Evolutionary conservation across 2,113 vertebrate genomes (phyloP), one percentile per base, ranked within the genome.

Genomic region (Sporophila hypoxantha): DNA sequence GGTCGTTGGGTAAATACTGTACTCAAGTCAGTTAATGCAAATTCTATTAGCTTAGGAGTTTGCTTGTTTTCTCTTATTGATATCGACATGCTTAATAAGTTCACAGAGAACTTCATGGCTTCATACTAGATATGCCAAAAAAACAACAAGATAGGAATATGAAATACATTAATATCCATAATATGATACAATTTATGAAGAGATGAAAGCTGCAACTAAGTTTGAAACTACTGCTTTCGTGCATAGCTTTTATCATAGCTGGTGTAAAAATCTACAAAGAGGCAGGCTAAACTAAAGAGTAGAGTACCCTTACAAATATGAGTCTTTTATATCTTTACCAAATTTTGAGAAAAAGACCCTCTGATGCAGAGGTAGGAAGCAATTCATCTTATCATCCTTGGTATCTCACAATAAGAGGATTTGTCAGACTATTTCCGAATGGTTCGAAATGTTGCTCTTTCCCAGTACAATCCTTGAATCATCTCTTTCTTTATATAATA

Each of bases 71-170:
- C 98, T 95, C 98, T 98, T 89, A 99, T 94, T 47, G 98, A 96
- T 87, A 99, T 30, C 29, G 97, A 98, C 97, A 99, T 97, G 71
- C 95, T 98, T 85, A 97, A 82, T 94, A 99, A 97, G 74, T 98
- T 98, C 96, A 99, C 97, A 80, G 97, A 97, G 25, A 99, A 94
- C 93, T 98, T 99, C 97, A 98, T 97, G 92, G 98, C 98, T 96
- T 99, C 99, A 97, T 98, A 99, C 99, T 99, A 97, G 70, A 75
- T 34, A 95, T 71, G 64, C 26, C 83, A 82, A 81, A 84, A 81
- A 93, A 68, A 88, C 42, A 88, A 80, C 20, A 59, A 69, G 10
- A 87, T 25, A 14, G 5, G 18, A 30, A 59, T 30, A 80, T 5
- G 79, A 71, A 71, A 52, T 27, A 79, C 3, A 4, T 65, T 55